Evolutionary conservation across 2,113 vertebrate genomes (phyloP), one percentile per base, ranked within the genome.

Genomic region (Pseudopipra pipra): DNA sequence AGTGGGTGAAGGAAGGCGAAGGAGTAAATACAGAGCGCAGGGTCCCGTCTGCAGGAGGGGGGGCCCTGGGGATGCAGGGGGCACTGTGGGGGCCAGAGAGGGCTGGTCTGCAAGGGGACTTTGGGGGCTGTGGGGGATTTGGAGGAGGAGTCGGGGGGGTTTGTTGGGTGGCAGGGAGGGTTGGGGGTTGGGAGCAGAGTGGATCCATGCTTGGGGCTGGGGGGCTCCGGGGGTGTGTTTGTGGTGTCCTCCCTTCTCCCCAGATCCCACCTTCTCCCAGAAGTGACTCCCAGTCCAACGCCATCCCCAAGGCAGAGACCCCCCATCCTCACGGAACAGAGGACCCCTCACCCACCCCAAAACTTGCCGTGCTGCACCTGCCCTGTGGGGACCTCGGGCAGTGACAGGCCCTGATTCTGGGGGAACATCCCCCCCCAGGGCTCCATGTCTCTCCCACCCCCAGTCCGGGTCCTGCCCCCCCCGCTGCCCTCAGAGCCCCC

Each of bases 1-100:
- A 87, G 92, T 58, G 85, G 86, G 82, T 79, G 92, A 92, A 83
- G 76, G 76, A 86, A 44, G 55, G 61, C 24, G 39, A 41, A 41
- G 81, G 91, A 44, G 41, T 59, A 87, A 87, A 90, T 79, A 90
- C 65, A 79, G 66, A 54, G 43, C 8, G 11, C n/a, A 19, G 87
- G 83, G 55, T 83, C 55, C 61, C 3, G 37, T 23, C 9, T 30
- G 78, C 35, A 23, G 78, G 44, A 46, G 5, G 28, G 5, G 55
- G 52, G 55, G 23, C 12, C 13, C 35, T 18, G 46, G 67, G 73
- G 61, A 47, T 30, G 6, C 31, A 33, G 62, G 56, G 62, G 80
- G 33, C 33, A 1, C 27, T 2, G 19, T 6, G 75, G 1, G 14
- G 35, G 10, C 4, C 6, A 5, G 9, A 35, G 21, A 4, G 63